Evolutionary conservation across 2,797 vertebrate genomes (phyloP), one percentile per base, ranked within the genome.

Genomic region (Fistularia tabacaria): DNA sequence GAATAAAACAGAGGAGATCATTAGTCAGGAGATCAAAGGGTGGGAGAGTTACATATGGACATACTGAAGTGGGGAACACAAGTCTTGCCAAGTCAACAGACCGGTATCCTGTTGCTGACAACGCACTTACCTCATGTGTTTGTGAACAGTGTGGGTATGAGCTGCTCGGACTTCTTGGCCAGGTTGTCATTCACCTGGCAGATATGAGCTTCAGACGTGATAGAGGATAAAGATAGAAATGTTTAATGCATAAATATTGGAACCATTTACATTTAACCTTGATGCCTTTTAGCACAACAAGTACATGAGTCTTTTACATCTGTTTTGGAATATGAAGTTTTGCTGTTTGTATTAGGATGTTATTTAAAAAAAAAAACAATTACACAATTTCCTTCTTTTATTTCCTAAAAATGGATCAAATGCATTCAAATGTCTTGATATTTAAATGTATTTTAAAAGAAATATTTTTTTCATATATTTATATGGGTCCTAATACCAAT

Each of bases 121-220:
- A 41, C 51, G 6, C 37, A 25, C 84, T 74, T 77, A 86, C 84
- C 87, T 90, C 87, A 88, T 73, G 85, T 89, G 84, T 90, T 85
- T 15, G 82, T 82, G 85, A 84, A 91, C 67, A 84, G 70, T 41
- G 76, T 74, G 54, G 87, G 87, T 42, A 87, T 70, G 74, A 88
- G 82, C 79, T 88, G 81, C 57, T 78, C 76, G 61, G 80, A 66
- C 14, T 62, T 46, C 68, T 73, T 86, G 64, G 46, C 57, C 1
- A 84, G 62, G 64, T 77, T 86, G 38, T 76, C 66, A 68, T 82
- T 89, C 77, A 90, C 86, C 80, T 90, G 83, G 61, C 72, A 61
- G 54, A 88, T 59, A 1, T 88, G 81, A 0, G 69, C 88, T 88
- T 45, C 36, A 66, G 62, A 42, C 47, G 58, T 14, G 62, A 14